Base-by-base conservation (phyloP, 1,140 invertebrate genomes). In the Marisa cornuarietis region DNA sequence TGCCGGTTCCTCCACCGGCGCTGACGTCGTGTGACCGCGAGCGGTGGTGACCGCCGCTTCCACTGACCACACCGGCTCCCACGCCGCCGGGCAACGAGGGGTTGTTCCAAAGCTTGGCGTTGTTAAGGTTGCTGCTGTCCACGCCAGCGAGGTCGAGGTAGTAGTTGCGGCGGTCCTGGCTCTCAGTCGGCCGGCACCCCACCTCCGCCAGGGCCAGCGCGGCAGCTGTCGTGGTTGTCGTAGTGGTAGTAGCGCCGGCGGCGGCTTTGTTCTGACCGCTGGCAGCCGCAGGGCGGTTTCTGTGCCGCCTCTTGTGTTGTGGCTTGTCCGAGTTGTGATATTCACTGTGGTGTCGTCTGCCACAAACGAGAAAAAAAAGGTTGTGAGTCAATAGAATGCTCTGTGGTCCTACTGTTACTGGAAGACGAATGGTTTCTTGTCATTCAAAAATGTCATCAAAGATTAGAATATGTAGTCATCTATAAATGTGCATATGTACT, bases 111-210 rank as follows among this genome's bases (percentile, higher is more conserved):
- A 89, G 86, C 69, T 87, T 86, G 5, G 88, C 82, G 85, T 80
- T 58, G 85, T 76, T 76, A 26, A 76, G 74, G 10, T 76, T 76
- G 74, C 74, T 88, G 79, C 90, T 88, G 81, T 92, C 91, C 20
- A 91, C 85, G 6, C 91, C 91, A 14, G 91, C 91, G 69, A 92
- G 81, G 82, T 92, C 91, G 24, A 92, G 85, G 80, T 92, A 92
- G 83, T 91, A 91, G 82, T 91, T 91, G 5, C 89, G 79, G 5
- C 90, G 81, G 76, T 91, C 90, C 75, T 88, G 86, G 76, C 88
- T 88, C 82, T 91, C 90, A 72, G 58, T 85, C 83, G 51, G 82
- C 76, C 61, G 79, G 73, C 63, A 71, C 78, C 72, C 65, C 42
- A 61, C 69, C 3, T 71, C 61, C 6, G 79, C 71, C 79, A 65